These are phyloP conservation scores for Cryptotermes secundus DNA, from an alignment of 1,140 invertebrate species.

Conservation along the genomic window DNA sequence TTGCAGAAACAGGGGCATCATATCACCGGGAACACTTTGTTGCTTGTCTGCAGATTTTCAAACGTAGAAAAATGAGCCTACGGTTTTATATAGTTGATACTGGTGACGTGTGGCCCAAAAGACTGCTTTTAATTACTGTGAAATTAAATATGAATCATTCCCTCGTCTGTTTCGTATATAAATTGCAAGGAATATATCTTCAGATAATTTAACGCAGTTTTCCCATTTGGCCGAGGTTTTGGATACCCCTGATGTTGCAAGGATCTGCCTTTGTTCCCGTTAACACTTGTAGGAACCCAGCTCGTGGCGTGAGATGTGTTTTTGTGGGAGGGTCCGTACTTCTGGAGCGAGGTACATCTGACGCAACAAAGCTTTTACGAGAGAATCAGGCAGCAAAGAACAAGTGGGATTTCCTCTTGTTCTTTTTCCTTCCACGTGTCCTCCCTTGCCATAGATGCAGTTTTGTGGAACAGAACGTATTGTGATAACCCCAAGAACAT, in stretches of 20 bases:
- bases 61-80: no score
- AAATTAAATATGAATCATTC: no score
- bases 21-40: no score
- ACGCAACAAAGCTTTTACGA: neutral
- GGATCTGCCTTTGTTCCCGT: neutral
- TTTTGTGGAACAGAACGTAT: neutral
- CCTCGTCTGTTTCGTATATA: no score
- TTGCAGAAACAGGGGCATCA: no score
- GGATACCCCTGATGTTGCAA: neutral
- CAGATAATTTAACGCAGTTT: no score
- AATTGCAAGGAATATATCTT: no score
- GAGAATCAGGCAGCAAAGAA: neutral
- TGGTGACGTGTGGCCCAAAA: no score
- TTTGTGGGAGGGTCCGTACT: slow-evolving; percentile 7
- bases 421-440: neutral
- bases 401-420: neutral
- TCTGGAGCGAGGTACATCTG: neutral
- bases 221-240: no score
- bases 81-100: no score
- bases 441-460: neutral
- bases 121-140: no score
- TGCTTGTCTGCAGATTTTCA: no score
- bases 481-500: neutral
- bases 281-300: slow-evolving; percentile 1
- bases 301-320: neutral